Base-by-base conservation (phyloP, 2,797 vertebrate genomes). In the Chloroceryle amazona region DNA sequence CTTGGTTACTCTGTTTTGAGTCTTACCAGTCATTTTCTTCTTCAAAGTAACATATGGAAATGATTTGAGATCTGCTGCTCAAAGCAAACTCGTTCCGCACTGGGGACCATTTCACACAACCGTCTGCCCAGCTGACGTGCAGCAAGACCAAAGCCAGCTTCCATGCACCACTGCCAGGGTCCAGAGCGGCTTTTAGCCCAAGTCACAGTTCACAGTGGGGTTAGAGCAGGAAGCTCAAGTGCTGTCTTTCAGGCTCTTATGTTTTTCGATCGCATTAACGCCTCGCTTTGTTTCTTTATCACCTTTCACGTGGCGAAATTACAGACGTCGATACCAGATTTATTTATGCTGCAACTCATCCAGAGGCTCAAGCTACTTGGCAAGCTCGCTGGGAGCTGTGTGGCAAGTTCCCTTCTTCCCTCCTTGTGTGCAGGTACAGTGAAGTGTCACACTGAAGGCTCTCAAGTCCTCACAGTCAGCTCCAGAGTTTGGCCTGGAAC, bases 1-100 rank as follows among this genome's bases (percentile, higher is more conserved):
- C 42, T 94, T 17, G 42, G 26, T 92, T 55, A 7, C 39, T 82
- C 62, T 79, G 70, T 39, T 90, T 94, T 92, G 75, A 86, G 86
- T 35, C 97, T 98, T 76, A 98, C 98, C 99, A 98, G 95, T 98
- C 97, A 5, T 98, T 98, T 96, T 98, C 98, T 91, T 98, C 98
- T 96, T 99, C 98, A 91, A 98, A 99, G 97, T 98, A 98, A 96
- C 99, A 99, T 91, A 99, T 98, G 26, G 99, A 98, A 98, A 99
- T 98, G 74, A 99, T 98, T 76, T 98, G 98, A 63, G 98, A 98
- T 51, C 97, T 98, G 16, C 98, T 99, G 85, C 99, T 98, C 89
- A 98, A 92, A 20, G 98, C 98, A 15, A 99, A 98, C 98, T 98
- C 97, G 85, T 98, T 99, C 95, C 98, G 98, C 89, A 85, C 95